A percentile compares a stretch with the other conserved stretches of the same genome.
phyloP scores from a whole-genome alignment of 2,888 invertebrate species.

The Phortica okadai region DNA sequence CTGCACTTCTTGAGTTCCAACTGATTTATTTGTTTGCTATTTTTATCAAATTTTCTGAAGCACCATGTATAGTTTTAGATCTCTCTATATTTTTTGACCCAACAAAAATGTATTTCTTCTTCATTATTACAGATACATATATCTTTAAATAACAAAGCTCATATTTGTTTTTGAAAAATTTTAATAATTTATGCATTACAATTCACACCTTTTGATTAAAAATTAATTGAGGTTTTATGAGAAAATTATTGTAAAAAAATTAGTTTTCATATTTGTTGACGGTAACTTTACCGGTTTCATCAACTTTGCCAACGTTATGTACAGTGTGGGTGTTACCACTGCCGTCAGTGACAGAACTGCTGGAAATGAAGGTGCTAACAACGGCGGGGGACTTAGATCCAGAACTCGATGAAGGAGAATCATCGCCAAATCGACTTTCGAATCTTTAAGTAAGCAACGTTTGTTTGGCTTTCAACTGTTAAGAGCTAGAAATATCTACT shows the following conservation, averaged over 20 bases:
- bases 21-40: not conserved
- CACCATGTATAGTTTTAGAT: not conserved
- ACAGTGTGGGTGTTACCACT: constrained; percentile 39
- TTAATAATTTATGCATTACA: not conserved
- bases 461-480: no score
- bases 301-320: not conserved
- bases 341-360: constrained; percentile 48
- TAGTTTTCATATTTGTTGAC: not conserved
- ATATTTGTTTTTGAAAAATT: not conserved
- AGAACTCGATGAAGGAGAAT: constrained; percentile 3
- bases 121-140: no score
- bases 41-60: not conserved
- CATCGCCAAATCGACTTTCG: constrained; percentile 32
- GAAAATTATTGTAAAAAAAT: not conserved
- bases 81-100: no score
- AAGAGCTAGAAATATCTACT: no score
- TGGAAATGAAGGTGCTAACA: constrained; percentile 47
- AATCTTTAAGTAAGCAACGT: constrained; percentile 40
- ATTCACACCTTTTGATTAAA: not conserved
- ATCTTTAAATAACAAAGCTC: no score
- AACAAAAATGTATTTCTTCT: no score
- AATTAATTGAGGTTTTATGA: no score
- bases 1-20: not conserved
- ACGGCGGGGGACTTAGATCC: not conserved
- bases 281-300: constrained; percentile 13